Base-by-base conservation (phyloP, 2,113 vertebrate genomes). In the Protobothrops flavoviridis region DNA sequence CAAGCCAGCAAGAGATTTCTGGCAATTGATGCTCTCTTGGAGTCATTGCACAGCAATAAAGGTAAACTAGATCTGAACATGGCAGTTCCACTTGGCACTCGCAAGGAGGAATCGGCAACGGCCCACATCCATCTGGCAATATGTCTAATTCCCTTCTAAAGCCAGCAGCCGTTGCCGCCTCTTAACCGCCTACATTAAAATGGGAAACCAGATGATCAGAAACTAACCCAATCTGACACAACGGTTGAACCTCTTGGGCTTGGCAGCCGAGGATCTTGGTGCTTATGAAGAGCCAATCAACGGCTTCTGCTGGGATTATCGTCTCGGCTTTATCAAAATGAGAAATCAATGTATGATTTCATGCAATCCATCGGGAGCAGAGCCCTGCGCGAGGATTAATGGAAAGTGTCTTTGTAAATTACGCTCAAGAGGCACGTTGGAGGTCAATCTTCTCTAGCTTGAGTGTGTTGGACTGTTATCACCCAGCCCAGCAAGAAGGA, bases 271-370 rank as follows among this genome's bases (percentile, higher is more conserved):
- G 64, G n/a, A 33, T 52, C n/a, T 15, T 23, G 74, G 90, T 2
- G 2, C 48, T 81, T 91, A 29, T 33, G 23, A 56, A 45, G 85
- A 43, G 69, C 52, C 69, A 43, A 85, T 85, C 52, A 11, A 5
- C 50, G 1, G 64, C 50, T 26, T 55, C 69, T 15, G 33, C 10
- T 52, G 69, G 90, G 90, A 85, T 29, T 13, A 6, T 23, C 29
- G 12, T 5, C 69, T 91, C 43, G 90, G 74, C 69, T 55, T 91
- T 56, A 56, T 85, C 90, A 33, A 55, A 85, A 85, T 20, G 90
- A 74, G 52, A 91, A 91, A 91, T 85, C 90, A 10, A 85, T 91
- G 39, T 23, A 56, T 85, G 69, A 91, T 85, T 91, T 91, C 90
- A 91, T 85, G 50, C 33, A 9, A 26, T 43, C 50, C 21, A 7